These are phyloP conservation scores for Simalia tracyae DNA, from an alignment of 2,797 vertebrate genomes.

Conservation along the genomic window DNA sequence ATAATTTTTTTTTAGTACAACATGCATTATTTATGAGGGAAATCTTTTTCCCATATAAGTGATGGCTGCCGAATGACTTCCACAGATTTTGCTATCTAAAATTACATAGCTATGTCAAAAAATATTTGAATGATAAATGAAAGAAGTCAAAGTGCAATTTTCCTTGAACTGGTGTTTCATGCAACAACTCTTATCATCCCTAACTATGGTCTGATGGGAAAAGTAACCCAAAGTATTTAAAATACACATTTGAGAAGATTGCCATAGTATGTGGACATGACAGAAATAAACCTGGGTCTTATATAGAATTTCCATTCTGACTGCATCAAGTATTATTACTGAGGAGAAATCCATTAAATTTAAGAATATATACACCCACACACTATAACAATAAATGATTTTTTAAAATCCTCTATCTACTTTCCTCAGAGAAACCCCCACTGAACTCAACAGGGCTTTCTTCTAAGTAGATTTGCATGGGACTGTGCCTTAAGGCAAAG, in stretches of 20 bases:
- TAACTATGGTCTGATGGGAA: neutral
- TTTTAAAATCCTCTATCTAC: neutral
- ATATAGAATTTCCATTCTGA: neutral
- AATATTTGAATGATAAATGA: constrained; percentile 21
- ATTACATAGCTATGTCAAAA: constrained; percentile 27
- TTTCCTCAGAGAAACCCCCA: neutral
- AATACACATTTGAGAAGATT: neutral
- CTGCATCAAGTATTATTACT: neutral
- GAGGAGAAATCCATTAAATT: neutral
- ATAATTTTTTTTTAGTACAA: constrained; percentile 28
- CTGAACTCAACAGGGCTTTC: neutral
- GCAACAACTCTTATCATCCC: neutral
- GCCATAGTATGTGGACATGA: neutral
- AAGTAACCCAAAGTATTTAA: neutral
- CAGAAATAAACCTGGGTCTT: neutral
- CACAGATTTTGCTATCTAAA: constrained; percentile 3
- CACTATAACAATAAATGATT: no score
- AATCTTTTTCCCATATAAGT: neutral
- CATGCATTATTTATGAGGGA: constrained; percentile 24
- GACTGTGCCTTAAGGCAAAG: no score
- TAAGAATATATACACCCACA: no score
- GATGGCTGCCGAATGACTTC: constrained; percentile 21
- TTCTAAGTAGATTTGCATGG: neutral
- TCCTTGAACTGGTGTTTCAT: neutral
- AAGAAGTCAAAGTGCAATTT: neutral